Conservation (phyloP, 2,888 invertebrate genomes). For the Drosophila borborema region DNA sequence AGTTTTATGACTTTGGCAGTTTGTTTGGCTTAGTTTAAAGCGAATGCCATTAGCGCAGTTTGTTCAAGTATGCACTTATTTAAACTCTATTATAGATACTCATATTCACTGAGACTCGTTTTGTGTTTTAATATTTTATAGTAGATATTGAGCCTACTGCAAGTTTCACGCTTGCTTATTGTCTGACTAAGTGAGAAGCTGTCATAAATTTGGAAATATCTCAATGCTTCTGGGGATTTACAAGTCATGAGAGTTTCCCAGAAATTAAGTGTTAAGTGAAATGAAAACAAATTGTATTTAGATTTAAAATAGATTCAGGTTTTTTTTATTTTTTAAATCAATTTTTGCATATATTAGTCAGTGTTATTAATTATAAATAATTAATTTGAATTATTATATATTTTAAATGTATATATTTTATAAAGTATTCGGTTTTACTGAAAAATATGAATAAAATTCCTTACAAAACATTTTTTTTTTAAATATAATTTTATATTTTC, state of each 20-base stretch:
- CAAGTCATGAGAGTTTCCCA: slow-evolving; percentile 5
- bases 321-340: too few relatives aligned
- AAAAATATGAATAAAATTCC: too few relatives aligned
- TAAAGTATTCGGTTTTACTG: too few relatives aligned
- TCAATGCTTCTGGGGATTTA: background rate
- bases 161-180: background rate
- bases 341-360: too few relatives aligned
- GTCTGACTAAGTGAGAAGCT: slow-evolving; percentile 33
- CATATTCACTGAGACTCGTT: background rate
- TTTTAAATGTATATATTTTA: too few relatives aligned
- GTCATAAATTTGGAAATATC: slow-evolving; percentile 20
- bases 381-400: too few relatives aligned
- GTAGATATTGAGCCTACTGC: background rate
- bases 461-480: too few relatives aligned
- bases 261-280: background rate
- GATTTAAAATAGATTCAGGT: background rate
- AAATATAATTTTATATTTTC: too few relatives aligned
- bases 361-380: too few relatives aligned
- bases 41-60: background rate
- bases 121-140: background rate
- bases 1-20: background rate
- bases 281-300: background rate
- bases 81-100: background rate
- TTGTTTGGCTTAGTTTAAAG: background rate
- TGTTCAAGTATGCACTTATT: background rate